These are phyloP conservation scores for Zoroaster sp. DNA, from an alignment of 53 echinoderm and acorn worm species.

Conservation along the genomic window DNA sequence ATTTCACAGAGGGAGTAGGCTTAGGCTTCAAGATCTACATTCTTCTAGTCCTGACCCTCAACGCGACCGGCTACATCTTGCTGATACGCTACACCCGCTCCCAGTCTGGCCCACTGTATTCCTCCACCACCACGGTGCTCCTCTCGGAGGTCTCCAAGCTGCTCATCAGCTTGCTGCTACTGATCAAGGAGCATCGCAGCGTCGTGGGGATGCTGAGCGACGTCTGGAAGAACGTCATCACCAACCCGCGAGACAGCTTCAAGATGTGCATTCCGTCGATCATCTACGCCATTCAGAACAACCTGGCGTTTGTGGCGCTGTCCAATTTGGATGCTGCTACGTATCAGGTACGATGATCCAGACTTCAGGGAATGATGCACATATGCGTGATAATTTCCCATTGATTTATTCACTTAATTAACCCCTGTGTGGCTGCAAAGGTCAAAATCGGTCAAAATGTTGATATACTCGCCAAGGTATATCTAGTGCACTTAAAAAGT, in stretches of 20 bases:
- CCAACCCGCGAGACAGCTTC: constrained; percentile 78
- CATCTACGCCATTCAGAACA: constrained; percentile 98
- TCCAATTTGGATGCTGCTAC: constrained; percentile 98
- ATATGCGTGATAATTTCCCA: too few relatives aligned
- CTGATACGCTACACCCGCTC: constrained; percentile 85
- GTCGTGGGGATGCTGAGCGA: constrained; percentile 81
- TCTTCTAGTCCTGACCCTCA: constrained; percentile 86
- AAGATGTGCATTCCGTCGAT: constrained; percentile 97
- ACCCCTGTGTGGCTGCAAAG: too few relatives aligned
- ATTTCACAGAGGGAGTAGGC: constrained; percentile 73
- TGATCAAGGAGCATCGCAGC: constrained; percentile 76
- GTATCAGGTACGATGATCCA: constrained; percentile 91
- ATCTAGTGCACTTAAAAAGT: too few relatives aligned
- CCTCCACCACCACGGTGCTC: constrained; percentile 89
- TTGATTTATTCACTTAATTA: too few relatives aligned
- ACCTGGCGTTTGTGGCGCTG: constrained; percentile 93
- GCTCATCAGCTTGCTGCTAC: constrained; percentile 70
- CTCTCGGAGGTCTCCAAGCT: constrained; percentile 91
- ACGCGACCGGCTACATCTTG: constrained; percentile 92
- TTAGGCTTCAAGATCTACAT: constrained; percentile 87
- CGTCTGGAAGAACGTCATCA: constrained; percentile 84
- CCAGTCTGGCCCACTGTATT: constrained; percentile 72
- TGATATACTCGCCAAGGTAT: too few relatives aligned
- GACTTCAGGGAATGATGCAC: too few relatives aligned
- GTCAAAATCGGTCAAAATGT: too few relatives aligned